These are phyloP conservation scores for Uria aalge DNA, from an alignment of 2,113 vertebrate genomes.

Conservation along the genomic window DNA sequence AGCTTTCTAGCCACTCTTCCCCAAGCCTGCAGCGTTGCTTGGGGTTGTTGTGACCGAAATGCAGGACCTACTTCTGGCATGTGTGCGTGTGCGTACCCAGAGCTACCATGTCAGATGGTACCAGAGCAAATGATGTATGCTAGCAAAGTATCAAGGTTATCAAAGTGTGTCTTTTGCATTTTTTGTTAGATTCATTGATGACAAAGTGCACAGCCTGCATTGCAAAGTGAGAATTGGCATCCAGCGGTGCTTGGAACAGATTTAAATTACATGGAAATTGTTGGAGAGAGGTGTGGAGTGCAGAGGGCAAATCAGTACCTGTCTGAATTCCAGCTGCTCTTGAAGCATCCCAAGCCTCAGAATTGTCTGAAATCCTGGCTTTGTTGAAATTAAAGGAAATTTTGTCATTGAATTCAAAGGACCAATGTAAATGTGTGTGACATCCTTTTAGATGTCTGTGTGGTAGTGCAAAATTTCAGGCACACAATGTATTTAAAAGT, in stretches of 20 bases:
- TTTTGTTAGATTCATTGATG: background rate
- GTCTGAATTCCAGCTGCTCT: background rate
- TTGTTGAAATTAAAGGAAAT: background rate
- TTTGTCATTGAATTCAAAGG: background rate
- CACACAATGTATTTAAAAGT: background rate
- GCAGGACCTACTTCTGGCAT: background rate
- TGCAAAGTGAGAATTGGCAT: background rate
- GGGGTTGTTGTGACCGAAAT: too few species aligned
- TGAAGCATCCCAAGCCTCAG: background rate
- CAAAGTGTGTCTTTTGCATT: background rate
- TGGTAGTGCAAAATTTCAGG: background rate
- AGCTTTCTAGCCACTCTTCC: too few species aligned
- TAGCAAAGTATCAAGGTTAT: background rate
- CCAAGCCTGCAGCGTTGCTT: too few species aligned
- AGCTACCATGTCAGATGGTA: background rate
- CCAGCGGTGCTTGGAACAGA: background rate
- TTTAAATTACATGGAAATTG: background rate
- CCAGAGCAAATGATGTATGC: background rate
- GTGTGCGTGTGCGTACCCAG: background rate
- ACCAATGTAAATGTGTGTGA: background rate
- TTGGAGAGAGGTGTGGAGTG: background rate
- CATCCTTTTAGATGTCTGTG: background rate
- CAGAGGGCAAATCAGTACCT: background rate
- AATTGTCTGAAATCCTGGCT: background rate
- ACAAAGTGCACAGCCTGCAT: background rate